A percentile compares a stretch with the other conserved stretches of the same genome.
These are phyloP conservation scores for Pimpla rufipes DNA, from an alignment of 2,888 invertebrate species.

Conservation along the genomic window DNA sequence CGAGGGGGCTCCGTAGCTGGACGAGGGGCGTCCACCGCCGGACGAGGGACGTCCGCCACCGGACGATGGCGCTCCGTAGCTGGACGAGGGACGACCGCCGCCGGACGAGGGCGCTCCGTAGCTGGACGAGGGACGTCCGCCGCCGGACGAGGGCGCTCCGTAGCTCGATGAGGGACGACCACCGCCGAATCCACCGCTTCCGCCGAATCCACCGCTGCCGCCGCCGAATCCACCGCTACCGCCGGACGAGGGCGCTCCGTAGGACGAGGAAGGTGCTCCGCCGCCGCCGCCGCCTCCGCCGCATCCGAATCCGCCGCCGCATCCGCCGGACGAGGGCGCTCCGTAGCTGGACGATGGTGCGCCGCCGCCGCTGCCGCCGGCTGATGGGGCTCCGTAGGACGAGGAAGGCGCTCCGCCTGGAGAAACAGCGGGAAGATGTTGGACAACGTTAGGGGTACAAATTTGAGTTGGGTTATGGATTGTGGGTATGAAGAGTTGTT, in stretches of 20 bases:
- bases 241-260: constrained; percentile 60
- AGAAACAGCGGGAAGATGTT: not conserved
- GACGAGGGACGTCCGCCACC: constrained; percentile 79
- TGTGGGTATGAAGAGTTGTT: no score
- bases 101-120: constrained; percentile 74
- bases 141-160: constrained; percentile 82
- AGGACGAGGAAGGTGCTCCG: constrained; percentile 62
- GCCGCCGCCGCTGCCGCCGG: constrained; percentile 70
- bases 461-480: no score
- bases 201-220: constrained; percentile 67
- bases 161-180: constrained; percentile 83
- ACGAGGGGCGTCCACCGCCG: constrained; percentile 78
- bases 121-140: constrained; percentile 78
- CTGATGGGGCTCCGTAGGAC: constrained; percentile 75
- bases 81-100: constrained; percentile 76
- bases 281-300: constrained; percentile 71
- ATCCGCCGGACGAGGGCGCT: constrained; percentile 80
- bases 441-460: no score
- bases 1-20: constrained; percentile 74
- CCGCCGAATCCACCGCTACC: constrained; percentile 68
- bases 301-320: constrained; percentile 75
- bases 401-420: constrained; percentile 70
- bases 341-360: constrained; percentile 76
- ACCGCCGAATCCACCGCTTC: constrained; percentile 77
- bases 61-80: constrained; percentile 81